Conservation (phyloP, 2,797 vertebrate species). For the Etheostoma perlongum region DNA sequence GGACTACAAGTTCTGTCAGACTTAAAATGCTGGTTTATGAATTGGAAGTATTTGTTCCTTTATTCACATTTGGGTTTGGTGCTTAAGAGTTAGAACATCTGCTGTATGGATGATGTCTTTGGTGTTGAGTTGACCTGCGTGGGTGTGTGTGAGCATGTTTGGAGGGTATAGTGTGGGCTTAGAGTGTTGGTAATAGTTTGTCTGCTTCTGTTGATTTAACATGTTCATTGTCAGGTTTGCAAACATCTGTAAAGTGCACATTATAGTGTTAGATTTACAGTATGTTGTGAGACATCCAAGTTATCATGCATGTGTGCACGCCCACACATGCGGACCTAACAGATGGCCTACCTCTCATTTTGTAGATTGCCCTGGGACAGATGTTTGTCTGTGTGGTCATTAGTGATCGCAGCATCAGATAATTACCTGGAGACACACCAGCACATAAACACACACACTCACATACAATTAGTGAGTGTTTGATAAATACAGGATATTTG, state of each 20-base stretch:
- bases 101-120: conserved; percentile 23
- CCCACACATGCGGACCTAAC: conserved; percentile 33
- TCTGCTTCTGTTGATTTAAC: conserved; percentile 26
- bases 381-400: conserved; percentile 84
- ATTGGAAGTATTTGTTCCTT: conserved; percentile 36
- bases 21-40: conserved; percentile 33
- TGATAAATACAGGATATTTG: conserved; percentile 76
- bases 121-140: conserved; percentile 20
- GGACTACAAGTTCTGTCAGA: conserved; percentile 14
- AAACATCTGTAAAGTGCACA: conserved; percentile 30
- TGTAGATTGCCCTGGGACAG: conserved; percentile 76
- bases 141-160: conserved; percentile 42
- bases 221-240: not conserved
- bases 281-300: conserved; percentile 24
- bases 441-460: conserved; percentile 71
- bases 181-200: conserved; percentile 34
- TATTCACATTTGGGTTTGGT: conserved; percentile 31
- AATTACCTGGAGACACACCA: conserved; percentile 79
- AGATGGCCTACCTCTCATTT: conserved; percentile 77
- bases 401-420: conserved; percentile 78
- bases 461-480: conserved; percentile 74
- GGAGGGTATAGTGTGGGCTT: conserved; percentile 20
- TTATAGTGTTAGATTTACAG: not conserved
- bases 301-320: not conserved
- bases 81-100: conserved; percentile 39